Percentiles rank a stretch among this genome's conserved stretches.
Conservation (phyloP, 2,113 vertebrate genomes). For the Chlamydotis undulata region DNA sequence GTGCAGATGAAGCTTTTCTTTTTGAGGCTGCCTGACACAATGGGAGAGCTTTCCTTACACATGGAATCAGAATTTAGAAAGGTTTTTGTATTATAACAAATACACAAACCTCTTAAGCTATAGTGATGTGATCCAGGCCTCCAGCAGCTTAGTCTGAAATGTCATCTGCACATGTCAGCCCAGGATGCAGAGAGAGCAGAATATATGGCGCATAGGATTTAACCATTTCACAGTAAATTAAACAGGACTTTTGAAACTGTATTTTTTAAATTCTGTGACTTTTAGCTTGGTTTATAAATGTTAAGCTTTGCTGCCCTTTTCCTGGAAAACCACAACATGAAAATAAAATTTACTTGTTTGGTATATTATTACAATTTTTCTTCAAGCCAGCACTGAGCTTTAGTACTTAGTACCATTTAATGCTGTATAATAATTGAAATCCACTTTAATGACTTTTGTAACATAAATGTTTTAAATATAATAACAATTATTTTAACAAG, state of each 20-base stretch:
- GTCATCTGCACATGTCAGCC: not conserved
- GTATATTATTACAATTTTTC: not conserved
- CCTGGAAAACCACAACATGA: not conserved
- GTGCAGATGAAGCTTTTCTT: not conserved
- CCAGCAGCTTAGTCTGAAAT: not conserved
- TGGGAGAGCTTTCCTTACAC: not conserved
- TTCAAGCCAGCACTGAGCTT: conserved; percentile 22
- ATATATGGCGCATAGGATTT: not conserved
- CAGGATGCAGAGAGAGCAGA: not conserved
- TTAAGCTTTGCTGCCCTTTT: not conserved
- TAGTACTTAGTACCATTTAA: not conserved
- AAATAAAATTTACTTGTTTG: not conserved
- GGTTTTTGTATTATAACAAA: not conserved
- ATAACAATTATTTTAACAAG: conserved; percentile 72
- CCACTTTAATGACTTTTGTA: conserved; percentile 67
- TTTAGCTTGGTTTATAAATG: not conserved
- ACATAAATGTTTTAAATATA: conserved; percentile 70
- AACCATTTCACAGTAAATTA: not conserved
- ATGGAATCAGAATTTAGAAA: not conserved
- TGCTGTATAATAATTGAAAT: conserved; percentile 61
- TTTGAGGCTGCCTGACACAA: not conserved
- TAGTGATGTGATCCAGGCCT: not conserved
- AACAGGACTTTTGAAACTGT: not conserved
- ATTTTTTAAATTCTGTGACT: not conserved
- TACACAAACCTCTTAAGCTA: not conserved